Evolutionary conservation across 2,888 invertebrate species (phyloP), one percentile per base, ranked within the genome.

Genomic region (Piscicola geometra): DNA sequence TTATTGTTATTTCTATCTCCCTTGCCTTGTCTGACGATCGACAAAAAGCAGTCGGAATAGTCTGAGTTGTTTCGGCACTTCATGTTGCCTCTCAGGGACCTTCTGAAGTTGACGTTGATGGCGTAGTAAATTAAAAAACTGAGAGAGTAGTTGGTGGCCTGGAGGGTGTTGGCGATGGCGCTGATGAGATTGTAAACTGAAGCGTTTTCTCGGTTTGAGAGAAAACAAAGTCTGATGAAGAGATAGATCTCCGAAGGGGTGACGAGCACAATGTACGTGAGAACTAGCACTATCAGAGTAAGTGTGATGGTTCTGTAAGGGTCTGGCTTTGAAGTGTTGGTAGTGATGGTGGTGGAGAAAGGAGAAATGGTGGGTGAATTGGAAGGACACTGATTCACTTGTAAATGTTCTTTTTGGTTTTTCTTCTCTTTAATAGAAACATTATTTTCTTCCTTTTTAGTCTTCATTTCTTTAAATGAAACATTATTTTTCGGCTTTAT

Each of bases 241-340:
- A 83, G 83, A 28, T 83, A 76, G 15, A 83, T 79, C 77, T 84
- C 84, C 25, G 82, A 82, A 0, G 84, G 84, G 0, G 83, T 82
- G n/a, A 84, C 83, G 12, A 84, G 79, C 35, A 83, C 80, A 0
- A 83, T 81, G 76, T 83, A 84, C 69, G 83, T 78, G 25, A 84
- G 79, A 32, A 84, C 82, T 33, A 84, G 82, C 0, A 82, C 82
- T n/a, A 84, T 82, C 18, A 84, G 79, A 0, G 84, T 84, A 28
- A 83, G 82, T 3, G 83, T 84, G 0, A 84, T 83, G 1, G 76
- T 71, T 36, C 76, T 47, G 76, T 76, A 76, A 15, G 71, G 76
- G 33, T 76, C 76, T 12, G 33, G 1, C 25, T 35, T 33, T 25
- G 60, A 56, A 5, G 60, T 56, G 21, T 47, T 47, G 21, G 25